phyloP scores from a whole-genome alignment of 2,113 vertebrate genomes.

The Alethe diademata region DNA sequence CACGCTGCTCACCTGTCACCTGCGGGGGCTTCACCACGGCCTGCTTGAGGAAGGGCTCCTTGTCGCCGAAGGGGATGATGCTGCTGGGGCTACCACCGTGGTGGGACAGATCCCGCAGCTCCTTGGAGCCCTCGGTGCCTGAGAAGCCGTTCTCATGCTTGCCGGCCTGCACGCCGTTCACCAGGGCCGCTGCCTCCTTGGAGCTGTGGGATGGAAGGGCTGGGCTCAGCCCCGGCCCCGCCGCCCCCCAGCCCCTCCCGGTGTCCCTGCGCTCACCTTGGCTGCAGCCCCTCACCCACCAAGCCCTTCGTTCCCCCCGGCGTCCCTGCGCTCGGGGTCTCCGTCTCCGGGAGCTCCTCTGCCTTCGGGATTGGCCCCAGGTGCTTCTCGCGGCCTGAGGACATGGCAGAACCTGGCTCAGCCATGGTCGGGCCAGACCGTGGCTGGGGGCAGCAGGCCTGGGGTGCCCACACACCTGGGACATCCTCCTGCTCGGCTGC shows the following conservation, averaged over 20 bases:
- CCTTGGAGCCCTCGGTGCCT: constrained; percentile 71
- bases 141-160: constrained; percentile 90
- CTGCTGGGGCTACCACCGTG: constrained; percentile 74
- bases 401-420: accelerated
- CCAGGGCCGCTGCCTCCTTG: constrained; percentile 65
- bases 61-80: constrained; percentile 85
- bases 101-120: constrained; percentile 80
- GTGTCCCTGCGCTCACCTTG: background rate
- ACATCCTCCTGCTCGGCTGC: constrained; percentile 61
- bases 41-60: constrained; percentile 89
- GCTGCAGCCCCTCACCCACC: constrained; percentile 52
- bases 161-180: constrained; percentile 84
- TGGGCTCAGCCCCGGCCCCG: background rate
- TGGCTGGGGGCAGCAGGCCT: background rate
- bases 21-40: constrained; percentile 87
- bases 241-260: accelerated
- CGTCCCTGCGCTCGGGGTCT: background rate
- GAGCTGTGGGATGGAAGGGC: constrained; percentile 58
- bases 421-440: background rate
- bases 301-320: background rate
- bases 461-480: constrained; percentile 45
- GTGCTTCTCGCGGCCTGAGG: constrained; percentile 42
- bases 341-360: constrained; percentile 56
- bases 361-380: constrained; percentile 17
- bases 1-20: constrained; percentile 81